Evolutionary conservation across 2,888 invertebrate species (phyloP).

Genomic region (Drosophila stalkeri): DNA sequence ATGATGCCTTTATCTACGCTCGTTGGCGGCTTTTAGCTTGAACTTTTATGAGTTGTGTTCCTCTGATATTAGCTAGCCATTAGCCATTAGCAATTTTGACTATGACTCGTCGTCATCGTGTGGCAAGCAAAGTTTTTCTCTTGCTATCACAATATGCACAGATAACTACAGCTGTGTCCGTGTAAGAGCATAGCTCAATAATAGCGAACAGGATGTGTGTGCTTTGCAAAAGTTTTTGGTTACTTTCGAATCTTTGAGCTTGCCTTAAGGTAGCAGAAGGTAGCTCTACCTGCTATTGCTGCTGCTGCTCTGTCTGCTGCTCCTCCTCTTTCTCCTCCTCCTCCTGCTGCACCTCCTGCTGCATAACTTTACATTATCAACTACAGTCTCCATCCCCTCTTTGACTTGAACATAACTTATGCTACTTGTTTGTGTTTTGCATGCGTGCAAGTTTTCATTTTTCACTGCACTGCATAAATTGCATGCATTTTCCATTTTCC

Average conservation of each 20-base stretch:
- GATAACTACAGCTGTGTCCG: conserved; percentile 21
- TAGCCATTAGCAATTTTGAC: conserved; percentile 25
- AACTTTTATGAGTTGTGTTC: conserved; percentile 31
- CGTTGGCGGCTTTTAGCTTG: conserved; percentile 32
- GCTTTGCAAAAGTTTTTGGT: conserved; percentile 36
- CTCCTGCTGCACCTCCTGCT: conserved; percentile 18
- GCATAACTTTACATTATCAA: conserved; percentile 56
- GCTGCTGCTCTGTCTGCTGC: neutral
- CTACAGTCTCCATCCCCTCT: neutral
- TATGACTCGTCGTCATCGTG: neutral
- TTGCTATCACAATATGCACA: conserved; percentile 33
- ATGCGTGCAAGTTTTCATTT: conserved; percentile 72
- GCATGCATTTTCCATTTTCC: conserved; percentile 55
- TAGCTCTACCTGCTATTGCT: conserved; percentile 18
- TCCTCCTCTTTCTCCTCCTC: neutral
- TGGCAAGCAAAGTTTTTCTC: conserved; percentile 37
- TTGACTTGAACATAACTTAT: neutral
- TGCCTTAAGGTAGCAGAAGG: conserved; percentile 8
- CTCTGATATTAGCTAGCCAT: conserved; percentile 44
- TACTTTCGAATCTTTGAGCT: conserved; percentile 32
- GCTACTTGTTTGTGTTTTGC: conserved; percentile 42
- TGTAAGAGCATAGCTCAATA: conserved; percentile 38
- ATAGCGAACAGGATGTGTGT: conserved; percentile 20
- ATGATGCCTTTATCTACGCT: conserved; percentile 42
- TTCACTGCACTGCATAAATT: conserved; percentile 69